Base-by-base conservation (phyloP, 2,888 invertebrate species). In the Ypsolopha sequella region DNA sequence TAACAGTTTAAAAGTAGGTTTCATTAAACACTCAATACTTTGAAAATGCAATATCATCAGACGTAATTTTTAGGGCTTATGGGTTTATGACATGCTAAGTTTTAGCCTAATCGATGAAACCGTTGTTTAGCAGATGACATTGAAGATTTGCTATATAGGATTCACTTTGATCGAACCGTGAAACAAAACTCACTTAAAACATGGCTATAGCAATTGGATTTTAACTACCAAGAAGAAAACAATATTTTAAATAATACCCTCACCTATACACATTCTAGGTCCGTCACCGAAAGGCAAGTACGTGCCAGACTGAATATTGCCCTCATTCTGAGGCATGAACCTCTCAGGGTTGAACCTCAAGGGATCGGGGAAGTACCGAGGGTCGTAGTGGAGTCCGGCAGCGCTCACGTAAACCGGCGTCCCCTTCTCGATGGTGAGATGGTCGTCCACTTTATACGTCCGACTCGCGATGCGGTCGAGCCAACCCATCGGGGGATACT, bases 391-490 rank as follows among this genome's bases (percentile, higher is more conserved):
- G 58, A 75, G 6, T 9, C 46, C 10, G 46, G 10, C 46, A 7
- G 56, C 63, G 51, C 73, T 74, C 6, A 76, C 60, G 45, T 68
- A 75, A 6, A 76, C 55, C 0, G 66, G 66, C 0, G 70, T 76
- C 0, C 73, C 70, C 0, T 67, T 66, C 0, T 61, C 58, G 2
- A 77, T 64, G 0, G 68, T 71, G 2, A 77, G 54, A 0, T 64
- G 56, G 0, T 75, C 76, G 41, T 72, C 64, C 0, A 78, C 53
- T 10, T 56, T 47, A 51, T 76, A 78, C 24, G 71, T 65, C 0
- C 52, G 52, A 0, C 52, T 35, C 0, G 72, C 58, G 0, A 72
- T 1, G 6, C 77, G 50, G 38, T 54, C 52, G 4, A 54, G 39
- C 43, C 39, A 54, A 3, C 70, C 70, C 73, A 79, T 73, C 0